phyloP scores from a whole-genome alignment of 2,797 vertebrate genomes.

The Darevskia mixta region DNA sequence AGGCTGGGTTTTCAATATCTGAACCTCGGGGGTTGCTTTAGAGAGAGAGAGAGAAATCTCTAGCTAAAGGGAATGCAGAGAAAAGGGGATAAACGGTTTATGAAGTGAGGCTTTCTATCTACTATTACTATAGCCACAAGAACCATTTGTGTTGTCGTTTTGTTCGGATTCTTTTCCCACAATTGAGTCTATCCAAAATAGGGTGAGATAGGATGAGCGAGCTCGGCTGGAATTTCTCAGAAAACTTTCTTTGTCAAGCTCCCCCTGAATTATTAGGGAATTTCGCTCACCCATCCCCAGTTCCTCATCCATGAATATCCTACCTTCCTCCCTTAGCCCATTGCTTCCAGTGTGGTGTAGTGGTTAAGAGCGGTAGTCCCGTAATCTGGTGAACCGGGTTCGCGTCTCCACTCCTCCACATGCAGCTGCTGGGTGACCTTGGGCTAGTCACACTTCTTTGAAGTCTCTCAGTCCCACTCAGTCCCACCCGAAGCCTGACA shows the following conservation, averaged over 20 bases:
- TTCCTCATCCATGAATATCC: too few relatives aligned
- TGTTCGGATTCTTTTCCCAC: not conserved
- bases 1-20: conserved; percentile 10
- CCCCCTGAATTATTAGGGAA: not conserved
- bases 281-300: not conserved
- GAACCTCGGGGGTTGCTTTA: not conserved
- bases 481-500: too few relatives aligned
- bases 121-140: not conserved
- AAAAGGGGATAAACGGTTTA: not conserved
- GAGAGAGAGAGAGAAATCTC: not conserved
- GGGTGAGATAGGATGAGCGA: not conserved
- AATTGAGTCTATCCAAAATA: not conserved
- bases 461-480: too few relatives aligned
- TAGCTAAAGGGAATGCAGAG: not conserved
- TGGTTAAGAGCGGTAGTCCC: too few relatives aligned
- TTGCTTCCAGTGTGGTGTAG: too few relatives aligned
- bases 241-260: not conserved
- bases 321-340: too few relatives aligned
- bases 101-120: not conserved
- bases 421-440: too few relatives aligned
- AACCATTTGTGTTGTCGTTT: not conserved
- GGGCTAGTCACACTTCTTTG: too few relatives aligned
- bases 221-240: not conserved
- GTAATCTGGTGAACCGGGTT: too few relatives aligned
- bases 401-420: too few relatives aligned